Conservation (phyloP, 2,888 invertebrate genomes). For the Dasysyrphus albostriatus region DNA sequence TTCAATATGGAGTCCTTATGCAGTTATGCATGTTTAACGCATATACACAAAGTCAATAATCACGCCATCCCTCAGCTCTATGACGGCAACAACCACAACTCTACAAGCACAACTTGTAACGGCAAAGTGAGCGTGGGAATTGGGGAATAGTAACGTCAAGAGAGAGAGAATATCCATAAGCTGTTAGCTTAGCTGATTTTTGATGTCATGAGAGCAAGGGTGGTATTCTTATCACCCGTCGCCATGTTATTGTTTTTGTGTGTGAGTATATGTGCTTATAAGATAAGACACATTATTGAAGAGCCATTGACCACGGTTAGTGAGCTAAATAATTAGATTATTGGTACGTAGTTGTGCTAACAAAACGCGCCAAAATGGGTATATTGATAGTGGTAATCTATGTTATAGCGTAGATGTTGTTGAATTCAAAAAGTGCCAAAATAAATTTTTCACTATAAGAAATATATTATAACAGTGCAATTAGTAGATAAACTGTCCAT, state of each 20-base stretch:
- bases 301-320: constrained; percentile 65
- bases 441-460: background rate
- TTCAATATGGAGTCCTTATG: constrained; percentile 5
- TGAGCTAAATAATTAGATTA: constrained; percentile 45
- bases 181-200: constrained; percentile 20
- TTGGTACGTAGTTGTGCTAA: background rate
- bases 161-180: constrained; percentile 3
- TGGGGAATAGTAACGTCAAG: constrained; percentile 21
- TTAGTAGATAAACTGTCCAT: background rate
- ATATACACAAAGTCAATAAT: constrained; percentile 21
- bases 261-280: background rate
- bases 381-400: background rate
- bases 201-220: constrained; percentile 13
- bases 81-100: background rate
- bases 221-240: constrained; percentile 14
- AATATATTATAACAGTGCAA: background rate
- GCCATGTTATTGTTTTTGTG: constrained; percentile 5
- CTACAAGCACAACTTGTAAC: background rate
- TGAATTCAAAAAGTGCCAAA: background rate
- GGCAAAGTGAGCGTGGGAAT: constrained; percentile 15
- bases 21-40: constrained; percentile 9
- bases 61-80: constrained; percentile 11
- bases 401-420: background rate
- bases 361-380: constrained; percentile 39
- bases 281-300: constrained; percentile 54